Conservation (phyloP, 2,113 vertebrate genomes). For the Ploceus nigricollis region DNA sequence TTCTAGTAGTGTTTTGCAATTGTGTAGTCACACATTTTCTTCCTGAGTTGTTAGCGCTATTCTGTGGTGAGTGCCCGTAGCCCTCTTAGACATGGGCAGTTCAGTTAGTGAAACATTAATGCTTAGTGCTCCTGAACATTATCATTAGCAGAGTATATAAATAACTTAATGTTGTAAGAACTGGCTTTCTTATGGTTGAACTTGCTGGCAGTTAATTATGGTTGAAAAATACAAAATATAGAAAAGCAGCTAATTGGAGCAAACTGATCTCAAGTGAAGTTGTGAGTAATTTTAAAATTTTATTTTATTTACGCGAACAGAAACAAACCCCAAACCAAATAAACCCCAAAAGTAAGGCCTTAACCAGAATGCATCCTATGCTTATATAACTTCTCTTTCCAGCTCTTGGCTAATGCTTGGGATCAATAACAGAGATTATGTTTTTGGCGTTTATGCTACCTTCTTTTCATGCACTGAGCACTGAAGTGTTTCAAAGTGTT, state of each 20-base stretch:
- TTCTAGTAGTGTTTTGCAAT: not conserved
- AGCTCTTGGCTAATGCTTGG: not conserved
- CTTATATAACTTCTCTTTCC: not conserved
- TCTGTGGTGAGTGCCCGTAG: not conserved
- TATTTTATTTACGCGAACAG: not conserved
- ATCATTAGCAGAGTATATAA: slow-evolving; percentile 1
- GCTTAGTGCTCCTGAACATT: not conserved
- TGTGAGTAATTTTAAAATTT: not conserved
- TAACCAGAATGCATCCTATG: not conserved
- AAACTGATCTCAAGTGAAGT: not conserved
- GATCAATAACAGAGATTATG: not conserved
- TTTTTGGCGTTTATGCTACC: not conserved
- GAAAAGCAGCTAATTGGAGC: not conserved
- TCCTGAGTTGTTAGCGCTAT: not conserved
- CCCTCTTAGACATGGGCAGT: not conserved
- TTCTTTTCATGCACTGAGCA: not conserved
- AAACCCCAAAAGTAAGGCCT: not conserved
- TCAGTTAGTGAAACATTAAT: slow-evolving; percentile 10
- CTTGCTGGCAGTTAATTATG: not conserved
- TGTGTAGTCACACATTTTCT: not conserved
- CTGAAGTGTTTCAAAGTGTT: not conserved
- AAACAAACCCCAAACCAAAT: not conserved
- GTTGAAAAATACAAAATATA: not conserved
- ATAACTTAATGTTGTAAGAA: not conserved
- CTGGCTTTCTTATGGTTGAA: too few species aligned